These are phyloP conservation scores for Ectemnius lituratus DNA, from an alignment of 2,888 invertebrate genomes.

Conservation along the genomic window DNA sequence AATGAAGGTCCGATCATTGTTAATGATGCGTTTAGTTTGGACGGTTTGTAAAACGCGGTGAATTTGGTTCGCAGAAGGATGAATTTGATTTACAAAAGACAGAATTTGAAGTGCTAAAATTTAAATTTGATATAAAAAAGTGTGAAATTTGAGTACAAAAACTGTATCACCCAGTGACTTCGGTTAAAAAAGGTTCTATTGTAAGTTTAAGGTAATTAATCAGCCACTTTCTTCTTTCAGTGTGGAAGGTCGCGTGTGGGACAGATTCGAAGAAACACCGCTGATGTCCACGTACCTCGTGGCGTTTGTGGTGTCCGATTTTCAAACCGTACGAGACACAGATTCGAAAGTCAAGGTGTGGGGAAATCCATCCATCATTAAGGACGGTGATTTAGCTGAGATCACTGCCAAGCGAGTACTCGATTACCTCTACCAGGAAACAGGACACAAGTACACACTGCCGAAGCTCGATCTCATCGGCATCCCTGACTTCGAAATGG, in stretches of 20 bases:
- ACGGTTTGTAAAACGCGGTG: no score
- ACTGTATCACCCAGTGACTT: no score
- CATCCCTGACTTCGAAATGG: constrained; percentile 89
- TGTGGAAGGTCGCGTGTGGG: constrained; percentile 21
- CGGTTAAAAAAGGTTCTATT: no score
- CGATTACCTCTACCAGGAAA: constrained; percentile 78
- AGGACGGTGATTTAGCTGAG: constrained; percentile 68
- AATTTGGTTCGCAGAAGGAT: no score
- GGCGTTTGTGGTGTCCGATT: constrained; percentile 86
- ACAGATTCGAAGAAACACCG: constrained; percentile 85
- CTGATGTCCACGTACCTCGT: constrained; percentile 93
- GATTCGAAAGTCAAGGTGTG: constrained; percentile 76
- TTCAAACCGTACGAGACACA: constrained; percentile 74
- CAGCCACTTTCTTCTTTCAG: constrained; percentile 11
- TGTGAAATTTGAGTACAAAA: no score
- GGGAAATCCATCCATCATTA: constrained; percentile 63
- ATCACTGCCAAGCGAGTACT: constrained; percentile 77
- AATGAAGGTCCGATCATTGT: no score
- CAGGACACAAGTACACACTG: constrained; percentile 83
- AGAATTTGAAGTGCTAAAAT: no score
- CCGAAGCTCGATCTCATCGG: constrained; percentile 91
- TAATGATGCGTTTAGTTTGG: no score
- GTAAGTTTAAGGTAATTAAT: neutral
- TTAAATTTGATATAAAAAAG: no score
- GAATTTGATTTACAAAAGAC: no score